phyloP scores from a whole-genome alignment of 2,888 invertebrate species.

The Buathra laborator region DNA sequence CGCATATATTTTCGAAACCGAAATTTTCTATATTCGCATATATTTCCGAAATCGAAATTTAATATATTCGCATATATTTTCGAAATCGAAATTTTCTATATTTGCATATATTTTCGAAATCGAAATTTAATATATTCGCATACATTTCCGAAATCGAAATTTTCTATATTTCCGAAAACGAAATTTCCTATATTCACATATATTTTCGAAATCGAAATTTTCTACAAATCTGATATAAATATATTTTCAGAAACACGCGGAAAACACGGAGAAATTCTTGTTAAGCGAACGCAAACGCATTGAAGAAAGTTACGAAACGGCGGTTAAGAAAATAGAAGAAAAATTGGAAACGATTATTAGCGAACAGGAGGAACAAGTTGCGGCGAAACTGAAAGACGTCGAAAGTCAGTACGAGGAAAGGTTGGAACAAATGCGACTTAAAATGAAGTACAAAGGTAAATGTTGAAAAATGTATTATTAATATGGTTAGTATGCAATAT shows the following conservation, averaged over 20 bases:
- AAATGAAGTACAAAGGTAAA: conserved; percentile 83
- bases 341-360: conserved; percentile 86
- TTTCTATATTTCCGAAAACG: not conserved
- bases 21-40: not conserved
- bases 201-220: not conserved
- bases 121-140: not conserved
- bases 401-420: conserved; percentile 78
- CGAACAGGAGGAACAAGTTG: conserved; percentile 85
- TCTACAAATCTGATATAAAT: not conserved
- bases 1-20: not conserved
- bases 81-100: conserved; percentile 2
- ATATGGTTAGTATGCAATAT: conserved; percentile 80
- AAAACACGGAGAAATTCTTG: conserved; percentile 89
- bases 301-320: conserved; percentile 88
- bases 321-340: conserved; percentile 86
- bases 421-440: conserved; percentile 81
- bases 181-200: not conserved
- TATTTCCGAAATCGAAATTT: too few species aligned
- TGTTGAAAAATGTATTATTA: conserved; percentile 81
- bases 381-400: conserved; percentile 78
- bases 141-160: not conserved
- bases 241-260: conserved; percentile 87
- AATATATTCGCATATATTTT: not conserved
- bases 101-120: not conserved
- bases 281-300: conserved; percentile 88